phyloP scores from a whole-genome alignment of 2,797 vertebrate species.

The Potorous gilbertii region DNA sequence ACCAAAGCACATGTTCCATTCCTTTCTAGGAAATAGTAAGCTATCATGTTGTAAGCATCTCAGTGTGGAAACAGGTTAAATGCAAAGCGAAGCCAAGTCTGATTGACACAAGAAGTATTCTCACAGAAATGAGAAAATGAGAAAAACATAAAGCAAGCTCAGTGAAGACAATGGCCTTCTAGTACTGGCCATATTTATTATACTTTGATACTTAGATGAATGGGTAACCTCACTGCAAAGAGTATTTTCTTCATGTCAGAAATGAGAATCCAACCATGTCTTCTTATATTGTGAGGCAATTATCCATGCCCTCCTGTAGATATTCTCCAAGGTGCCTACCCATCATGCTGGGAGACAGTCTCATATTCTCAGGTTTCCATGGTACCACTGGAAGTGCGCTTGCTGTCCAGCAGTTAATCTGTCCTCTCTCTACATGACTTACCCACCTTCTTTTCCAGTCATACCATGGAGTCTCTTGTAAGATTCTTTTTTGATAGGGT shows the following conservation, averaged over 20 bases:
- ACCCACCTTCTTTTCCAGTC: neutral
- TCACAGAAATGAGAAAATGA: neutral
- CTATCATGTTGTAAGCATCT: neutral
- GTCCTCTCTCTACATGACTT: neutral
- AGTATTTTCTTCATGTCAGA: neutral
- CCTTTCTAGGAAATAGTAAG: constrained; percentile 51
- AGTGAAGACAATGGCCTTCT: neutral
- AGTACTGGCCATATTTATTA: neutral
- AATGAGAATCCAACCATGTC: neutral
- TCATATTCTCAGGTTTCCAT: neutral
- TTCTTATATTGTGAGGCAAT: neutral
- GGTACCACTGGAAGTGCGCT: neutral
- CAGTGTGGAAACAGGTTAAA: neutral
- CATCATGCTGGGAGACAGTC: neutral
- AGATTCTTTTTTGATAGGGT: neutral
- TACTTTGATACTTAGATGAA: neutral
- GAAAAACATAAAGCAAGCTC: neutral
- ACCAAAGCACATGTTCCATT: constrained; percentile 54
- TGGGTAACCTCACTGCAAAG: neutral
- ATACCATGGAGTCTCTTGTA: neutral
- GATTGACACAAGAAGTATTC: neutral
- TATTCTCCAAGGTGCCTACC: neutral
- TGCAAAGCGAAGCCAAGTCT: neutral
- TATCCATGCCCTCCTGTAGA: neutral
- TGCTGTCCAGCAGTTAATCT: neutral